Evolutionary conservation across 1,140 invertebrate genomes (phyloP), one percentile per base, ranked within the genome.

Genomic region (Euura saliciscinereae): DNA sequence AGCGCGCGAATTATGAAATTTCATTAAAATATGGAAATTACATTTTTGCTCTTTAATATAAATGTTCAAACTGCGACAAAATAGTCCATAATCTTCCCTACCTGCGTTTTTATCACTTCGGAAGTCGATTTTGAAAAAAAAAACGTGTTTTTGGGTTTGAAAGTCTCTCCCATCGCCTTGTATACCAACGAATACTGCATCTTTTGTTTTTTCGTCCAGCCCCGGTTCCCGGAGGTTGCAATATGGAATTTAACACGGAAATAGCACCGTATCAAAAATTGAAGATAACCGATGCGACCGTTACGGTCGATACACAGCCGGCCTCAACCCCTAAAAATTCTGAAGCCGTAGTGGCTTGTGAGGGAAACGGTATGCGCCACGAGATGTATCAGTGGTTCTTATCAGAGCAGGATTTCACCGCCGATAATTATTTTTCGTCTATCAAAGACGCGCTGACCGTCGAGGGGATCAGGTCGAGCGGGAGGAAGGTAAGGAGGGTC

Each of bases 141-240:
- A 28, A 28, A 28, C 28, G 28, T 28, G 28, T 28, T 28, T 28
- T 28, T 28, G 28, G 28, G 28, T 28, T 28, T 28, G 0, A 28
- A 28, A 28, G 28, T 28, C 28, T 28, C 28, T 28, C 28, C 28
- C 28, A 28, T 28, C 28, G 28, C 28, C 28, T 28, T 28, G 28
- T 28, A 28, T 28, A 1, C 28, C 28, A 28, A 28, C 28, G 43
- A 67, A 71, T 68, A 69, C 71, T 73, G 74, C 72, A 69, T 78
- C 69, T 69, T 71, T 75, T 45, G 64, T 66, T 46, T 77, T 74
- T 70, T 6, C 83, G 82, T 75, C 71, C 83, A 94, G 94, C 91
- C 80, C 94, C 94, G 4, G 86, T 94, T 77, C 94, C 94, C 65
- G 94, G 94, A 73, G 94, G 93, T 45, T 95, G 94, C 79, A 94